A percentile compares a stretch with the other conserved stretches of the same genome.
Conservation (phyloP, 2,888 invertebrate genomes). For the Eucera pruinosa region DNA sequence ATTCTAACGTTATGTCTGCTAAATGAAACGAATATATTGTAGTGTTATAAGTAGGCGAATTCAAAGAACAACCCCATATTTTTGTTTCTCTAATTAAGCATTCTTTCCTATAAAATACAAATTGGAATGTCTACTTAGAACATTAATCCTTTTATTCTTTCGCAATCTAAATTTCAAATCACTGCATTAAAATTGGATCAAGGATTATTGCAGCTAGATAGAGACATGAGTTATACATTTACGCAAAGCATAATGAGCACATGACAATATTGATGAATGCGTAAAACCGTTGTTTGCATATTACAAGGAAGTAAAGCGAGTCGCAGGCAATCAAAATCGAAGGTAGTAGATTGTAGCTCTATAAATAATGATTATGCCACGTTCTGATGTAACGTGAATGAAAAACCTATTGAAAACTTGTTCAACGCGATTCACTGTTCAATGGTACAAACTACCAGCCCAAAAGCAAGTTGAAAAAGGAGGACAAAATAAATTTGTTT, state of each 20-base stretch:
- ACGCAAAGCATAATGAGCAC: neutral
- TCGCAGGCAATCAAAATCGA: constrained; percentile 14
- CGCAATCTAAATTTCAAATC: neutral
- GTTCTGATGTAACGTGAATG: constrained; percentile 21
- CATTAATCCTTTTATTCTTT: neutral
- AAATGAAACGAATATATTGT: too few species aligned
- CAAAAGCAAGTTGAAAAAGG: too few species aligned
- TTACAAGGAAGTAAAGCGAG: constrained; percentile 17
- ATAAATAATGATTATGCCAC: constrained; percentile 43
- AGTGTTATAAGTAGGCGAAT: too few species aligned
- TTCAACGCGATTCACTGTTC: neutral
- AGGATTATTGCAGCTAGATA: neutral
- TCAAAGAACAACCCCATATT: too few species aligned
- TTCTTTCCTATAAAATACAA: too few species aligned
- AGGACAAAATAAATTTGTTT: too few species aligned
- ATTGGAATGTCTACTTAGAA: too few species aligned
- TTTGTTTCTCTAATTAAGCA: too few species aligned
- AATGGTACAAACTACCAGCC: constrained; percentile 1
- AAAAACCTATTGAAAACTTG: constrained; percentile 16
- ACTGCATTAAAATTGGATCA: neutral
- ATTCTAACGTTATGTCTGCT: too few species aligned
- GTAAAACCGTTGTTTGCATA: constrained; percentile 9
- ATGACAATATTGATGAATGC: neutral
- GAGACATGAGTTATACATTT: neutral
- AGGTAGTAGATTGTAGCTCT: constrained; percentile 20